Evolutionary conservation across 1,140 invertebrate species (phyloP), one percentile per base, ranked within the genome.

Genomic region (Macrostomum lignano): DNA sequence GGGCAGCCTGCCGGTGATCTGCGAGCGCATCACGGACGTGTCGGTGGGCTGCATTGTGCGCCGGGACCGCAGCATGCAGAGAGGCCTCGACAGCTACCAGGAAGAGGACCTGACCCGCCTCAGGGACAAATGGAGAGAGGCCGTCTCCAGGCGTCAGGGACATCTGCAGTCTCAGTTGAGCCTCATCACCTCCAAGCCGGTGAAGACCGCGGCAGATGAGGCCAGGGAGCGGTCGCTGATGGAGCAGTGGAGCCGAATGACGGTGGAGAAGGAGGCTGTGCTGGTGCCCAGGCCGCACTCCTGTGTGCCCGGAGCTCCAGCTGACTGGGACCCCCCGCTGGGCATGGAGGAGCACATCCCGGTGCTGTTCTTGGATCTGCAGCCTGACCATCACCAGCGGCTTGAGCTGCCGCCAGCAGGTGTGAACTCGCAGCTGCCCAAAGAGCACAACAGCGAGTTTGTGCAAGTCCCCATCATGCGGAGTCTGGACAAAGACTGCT

Each of bases 281-380:
- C 59, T 84, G 35, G 73, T 93, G n/a, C 86, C 86, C 6, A 69
- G 74, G 19, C 69, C 82, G 7, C 78, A 81, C 7, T 84, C 77
- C 38, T 76, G 76, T 2, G 88, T 96, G 36, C 88, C 88, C 13
- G 88, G 88, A 21, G 82, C 86, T 24, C 84, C 84, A 14, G 79
- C 81, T 13, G 76, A 82, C 38, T 84, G 61, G 61, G 67, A 64
- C 31, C 74, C 78, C 3, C 75, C 75, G 2, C 40, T 68, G 1
- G 79, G 79, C 41, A 81, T 91, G 72, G 88, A 96, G 55, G 70
- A 75, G 21, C 84, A 96, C 55, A 74, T 86, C 44, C 86, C 86
- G 17, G 81, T 96, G n/a, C 64, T 94, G 10, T 94, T 93, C 53
- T 66, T 96, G 17, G 78, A 94, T 65, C 66, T 93, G 36, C 88